A percentile compares a stretch with the other conserved stretches of the same genome.
Conservation (phyloP, 2,888 invertebrate genomes). For the Pharmacophagus antenor region DNA sequence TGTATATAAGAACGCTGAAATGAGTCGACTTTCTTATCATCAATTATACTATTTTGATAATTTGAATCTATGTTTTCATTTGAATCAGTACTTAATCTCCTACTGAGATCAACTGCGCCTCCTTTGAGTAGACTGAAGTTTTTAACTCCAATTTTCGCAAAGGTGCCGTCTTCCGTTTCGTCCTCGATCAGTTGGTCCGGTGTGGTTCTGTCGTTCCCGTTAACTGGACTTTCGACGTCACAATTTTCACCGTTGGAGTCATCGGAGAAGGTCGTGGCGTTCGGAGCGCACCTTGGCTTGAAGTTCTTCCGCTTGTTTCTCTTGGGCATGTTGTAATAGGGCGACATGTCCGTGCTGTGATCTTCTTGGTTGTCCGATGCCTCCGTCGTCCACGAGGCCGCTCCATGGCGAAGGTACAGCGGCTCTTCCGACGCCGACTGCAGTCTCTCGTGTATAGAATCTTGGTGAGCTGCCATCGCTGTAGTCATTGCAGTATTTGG, state of each 20-base stretch:
- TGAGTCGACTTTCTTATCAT: slow-evolving; percentile 69
- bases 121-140: slow-evolving; percentile 74
- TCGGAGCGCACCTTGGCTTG: slow-evolving; percentile 87
- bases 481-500: slow-evolving; percentile 78
- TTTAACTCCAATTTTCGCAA: slow-evolving; percentile 74
- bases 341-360: slow-evolving; percentile 64
- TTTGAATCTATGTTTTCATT: slow-evolving; percentile 77
- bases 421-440: slow-evolving; percentile 71
- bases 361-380: slow-evolving; percentile 65
- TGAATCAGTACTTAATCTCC: slow-evolving; percentile 75
- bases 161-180: slow-evolving; percentile 54
- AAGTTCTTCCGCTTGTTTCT: slow-evolving; percentile 90
- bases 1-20: slow-evolving; percentile 77
- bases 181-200: slow-evolving; percentile 55
- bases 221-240: slow-evolving; percentile 58
- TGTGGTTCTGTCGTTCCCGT: slow-evolving; percentile 66
- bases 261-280: slow-evolving; percentile 73
- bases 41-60: slow-evolving; percentile 71
- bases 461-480: slow-evolving; percentile 80
- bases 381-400: slow-evolving; percentile 77
- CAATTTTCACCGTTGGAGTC: slow-evolving; percentile 69
- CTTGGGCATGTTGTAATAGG: slow-evolving; percentile 80
- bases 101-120: slow-evolving; percentile 74
- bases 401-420: slow-evolving; percentile 73
- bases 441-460: slow-evolving; percentile 77